Evolutionary conservation across 2,113 vertebrate species (phyloP).

Genomic region (Vicugna pacos): DNA sequence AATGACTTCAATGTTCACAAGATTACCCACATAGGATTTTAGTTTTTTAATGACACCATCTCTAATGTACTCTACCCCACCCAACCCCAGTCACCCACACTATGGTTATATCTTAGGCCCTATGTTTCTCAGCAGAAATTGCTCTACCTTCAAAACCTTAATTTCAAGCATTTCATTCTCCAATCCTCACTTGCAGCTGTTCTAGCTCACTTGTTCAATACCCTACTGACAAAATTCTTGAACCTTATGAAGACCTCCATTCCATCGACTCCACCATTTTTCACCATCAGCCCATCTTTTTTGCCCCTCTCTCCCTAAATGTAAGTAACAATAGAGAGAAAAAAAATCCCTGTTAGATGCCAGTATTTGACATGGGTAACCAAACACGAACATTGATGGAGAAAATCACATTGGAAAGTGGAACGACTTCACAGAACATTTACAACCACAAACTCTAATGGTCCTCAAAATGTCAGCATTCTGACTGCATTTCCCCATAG

Average conservation of each 20-base stretch:
- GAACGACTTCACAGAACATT: neutral
- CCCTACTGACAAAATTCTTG: neutral
- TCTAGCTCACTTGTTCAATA: neutral
- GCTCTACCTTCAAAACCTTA: neutral
- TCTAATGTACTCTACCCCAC: neutral
- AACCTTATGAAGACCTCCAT: neutral
- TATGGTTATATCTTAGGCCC: neutral
- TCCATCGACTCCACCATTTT: neutral
- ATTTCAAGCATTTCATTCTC: neutral
- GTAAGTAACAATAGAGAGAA: neutral
- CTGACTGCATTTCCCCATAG: neutral
- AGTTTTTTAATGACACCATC: neutral
- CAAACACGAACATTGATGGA: neutral
- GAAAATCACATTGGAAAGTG: neutral
- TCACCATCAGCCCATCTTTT: neutral
- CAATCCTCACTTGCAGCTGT: neutral
- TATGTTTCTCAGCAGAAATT: neutral
- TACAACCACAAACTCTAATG: neutral
- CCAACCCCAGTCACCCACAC: neutral
- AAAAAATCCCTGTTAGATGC: neutral
- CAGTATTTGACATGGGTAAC: neutral
- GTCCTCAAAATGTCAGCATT: neutral
- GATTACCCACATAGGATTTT: neutral
- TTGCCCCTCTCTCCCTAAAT: neutral
- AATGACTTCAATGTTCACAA: neutral